Percentiles rank a stretch among this genome's conserved stretches.
Evolutionary conservation across 2,797 vertebrate genomes (phyloP).

Genomic region (Brotula barbata): DNA sequence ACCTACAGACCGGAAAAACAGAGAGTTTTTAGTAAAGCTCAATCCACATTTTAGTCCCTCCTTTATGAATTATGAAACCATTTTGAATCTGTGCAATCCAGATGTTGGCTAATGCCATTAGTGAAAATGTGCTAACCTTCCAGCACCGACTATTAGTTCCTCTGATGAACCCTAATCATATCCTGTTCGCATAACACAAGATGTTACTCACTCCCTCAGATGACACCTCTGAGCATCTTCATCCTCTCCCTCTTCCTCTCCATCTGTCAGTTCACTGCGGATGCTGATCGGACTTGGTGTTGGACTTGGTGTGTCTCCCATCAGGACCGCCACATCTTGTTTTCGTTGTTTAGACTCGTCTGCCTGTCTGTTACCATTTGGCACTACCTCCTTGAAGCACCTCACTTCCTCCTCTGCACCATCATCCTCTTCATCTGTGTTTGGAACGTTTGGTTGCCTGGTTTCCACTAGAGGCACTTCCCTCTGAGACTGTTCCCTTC

Average conservation of each 20-base stretch:
- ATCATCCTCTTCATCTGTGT: slow-evolving; percentile 66
- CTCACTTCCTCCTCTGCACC: slow-evolving; percentile 65
- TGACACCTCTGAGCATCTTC: slow-evolving; percentile 76
- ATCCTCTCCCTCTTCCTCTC: slow-evolving; percentile 77
- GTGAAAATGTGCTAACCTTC: too few relatives aligned
- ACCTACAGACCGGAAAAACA: slow-evolving; percentile 71
- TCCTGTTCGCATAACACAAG: too few relatives aligned
- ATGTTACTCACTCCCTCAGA: slow-evolving; percentile 81
- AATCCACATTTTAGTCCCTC: neutral
- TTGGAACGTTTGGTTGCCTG: slow-evolving; percentile 61
- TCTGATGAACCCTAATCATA: too few relatives aligned
- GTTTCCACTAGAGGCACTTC: slow-evolving; percentile 78
- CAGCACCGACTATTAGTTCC: too few relatives aligned
- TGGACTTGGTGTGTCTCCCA: slow-evolving; percentile 89
- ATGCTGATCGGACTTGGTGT: slow-evolving; percentile 92
- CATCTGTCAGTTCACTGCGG: slow-evolving; percentile 88
- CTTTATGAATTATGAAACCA: neutral
- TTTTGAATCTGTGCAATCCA: neutral
- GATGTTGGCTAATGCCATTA: too few relatives aligned
- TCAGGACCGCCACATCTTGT: slow-evolving; percentile 84
- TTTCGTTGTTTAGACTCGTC: slow-evolving; percentile 78
- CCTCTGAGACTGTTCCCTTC: slow-evolving; percentile 69
- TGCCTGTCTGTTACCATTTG: slow-evolving; percentile 69
- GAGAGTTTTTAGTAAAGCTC: neutral
- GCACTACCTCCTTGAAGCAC: slow-evolving; percentile 74